phyloP scores from a whole-genome alignment of 2,797 vertebrate genomes.

The Steatocranus sp. region DNA sequence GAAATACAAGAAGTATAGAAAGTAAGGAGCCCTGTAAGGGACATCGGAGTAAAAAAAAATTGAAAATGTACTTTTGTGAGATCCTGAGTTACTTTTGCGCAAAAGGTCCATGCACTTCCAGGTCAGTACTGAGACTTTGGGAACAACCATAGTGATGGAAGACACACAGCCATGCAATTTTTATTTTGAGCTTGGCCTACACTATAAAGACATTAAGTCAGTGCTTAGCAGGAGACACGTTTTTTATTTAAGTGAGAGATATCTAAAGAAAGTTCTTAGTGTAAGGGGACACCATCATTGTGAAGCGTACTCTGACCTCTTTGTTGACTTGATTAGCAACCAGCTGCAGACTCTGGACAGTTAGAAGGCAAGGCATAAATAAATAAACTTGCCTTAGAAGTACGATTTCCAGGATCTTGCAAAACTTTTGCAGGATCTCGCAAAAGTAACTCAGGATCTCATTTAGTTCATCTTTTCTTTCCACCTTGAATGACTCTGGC shows the following conservation, averaged over 20 bases:
- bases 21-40: background rate
- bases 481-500: background rate
- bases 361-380: too few relatives aligned
- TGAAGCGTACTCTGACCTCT: background rate
- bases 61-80: background rate
- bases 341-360: background rate
- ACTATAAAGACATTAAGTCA: background rate
- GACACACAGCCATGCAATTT: background rate
- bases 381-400: too few relatives aligned
- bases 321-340: background rate
- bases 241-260: background rate
- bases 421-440: background rate
- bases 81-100: background rate
- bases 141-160: background rate
- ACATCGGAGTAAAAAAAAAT: background rate
- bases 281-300: background rate
- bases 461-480: background rate
- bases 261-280: background rate
- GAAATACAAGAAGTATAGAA: background rate
- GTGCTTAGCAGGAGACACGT: background rate
- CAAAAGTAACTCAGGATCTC: background rate
- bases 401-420: background rate
- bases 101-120: background rate
- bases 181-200: background rate
- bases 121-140: background rate